Evolutionary conservation across 1,140 invertebrate genomes (phyloP), one percentile per base, ranked within the genome.

Genomic region (Liolophura sinensis): DNA sequence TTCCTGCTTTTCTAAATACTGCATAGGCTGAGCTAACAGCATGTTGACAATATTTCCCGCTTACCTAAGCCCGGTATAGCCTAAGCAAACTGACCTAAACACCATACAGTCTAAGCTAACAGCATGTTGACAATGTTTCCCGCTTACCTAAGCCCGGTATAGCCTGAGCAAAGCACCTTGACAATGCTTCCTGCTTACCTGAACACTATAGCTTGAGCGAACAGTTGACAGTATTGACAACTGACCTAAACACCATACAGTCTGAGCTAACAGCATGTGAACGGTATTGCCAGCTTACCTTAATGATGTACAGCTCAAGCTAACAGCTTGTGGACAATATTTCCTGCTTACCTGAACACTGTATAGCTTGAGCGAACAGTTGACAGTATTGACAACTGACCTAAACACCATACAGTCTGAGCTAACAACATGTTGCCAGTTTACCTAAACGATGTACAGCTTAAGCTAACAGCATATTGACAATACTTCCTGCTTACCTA

Each of bases 41-140:
- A 57, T 3, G 4, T 22, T 1, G 16, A 18, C 16, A 27, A 18
- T n/a, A 20, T 18, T 14, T 18, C 54, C 51, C 16, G 27, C 50
- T 25, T 57, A 62, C 65, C 65, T 49, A 67, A 50, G 57, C 60
- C 56, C n/a, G 52, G 51, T 62, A 62, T n/a, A 20, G 52, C 22
- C 31, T 46, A 20, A 20, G 49, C 24, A 5, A 62, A n/a, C 1
- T 61, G 62, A 70, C 68, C 64, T 47, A 70, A 60, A 59, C 68
- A 70, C 24, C 63, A 63, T 25, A 64, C 60, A n/a, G 63, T 27
- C 27, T 55, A 51, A 22, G 57, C 57, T 6, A 65, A 16, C 16
- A 65, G 40, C 25, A 65, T 54, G 16, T 65, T 60, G 16, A 65
- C 24, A 9, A 70, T 65, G n/a, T n/a, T n/a, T n/a, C n/a, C n/a